Evolutionary conservation across 2,888 invertebrate genomes (phyloP).

Genomic region (Zygothrica quintamaculata): DNA sequence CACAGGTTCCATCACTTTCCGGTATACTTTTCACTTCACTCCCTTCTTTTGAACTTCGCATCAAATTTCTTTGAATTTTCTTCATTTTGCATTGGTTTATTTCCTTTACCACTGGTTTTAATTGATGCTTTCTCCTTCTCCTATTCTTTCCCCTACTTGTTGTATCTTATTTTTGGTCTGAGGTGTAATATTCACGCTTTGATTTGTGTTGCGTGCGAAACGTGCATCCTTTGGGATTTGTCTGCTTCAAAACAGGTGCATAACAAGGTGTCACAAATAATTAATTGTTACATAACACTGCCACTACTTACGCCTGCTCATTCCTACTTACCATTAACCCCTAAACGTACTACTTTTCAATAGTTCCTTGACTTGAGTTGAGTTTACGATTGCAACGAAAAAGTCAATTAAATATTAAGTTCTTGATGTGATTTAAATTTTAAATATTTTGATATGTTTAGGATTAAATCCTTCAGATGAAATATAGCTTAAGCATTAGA

Average conservation of each 20-base stretch:
- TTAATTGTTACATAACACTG: constrained; percentile 51
- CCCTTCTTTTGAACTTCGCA: background rate
- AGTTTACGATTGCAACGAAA: constrained; percentile 23
- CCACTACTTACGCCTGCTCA: background rate
- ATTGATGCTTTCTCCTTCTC: constrained; percentile 27
- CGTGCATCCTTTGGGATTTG: constrained; percentile 33
- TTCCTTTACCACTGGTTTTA: constrained; percentile 23
- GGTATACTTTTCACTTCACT: constrained; percentile 12
- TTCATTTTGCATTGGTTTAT: background rate
- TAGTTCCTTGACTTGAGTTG: constrained; percentile 5
- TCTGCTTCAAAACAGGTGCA: constrained; percentile 13
- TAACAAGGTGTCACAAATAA: constrained; percentile 39
- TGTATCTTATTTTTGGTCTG: background rate
- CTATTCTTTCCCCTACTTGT: background rate
- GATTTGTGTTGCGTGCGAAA: constrained; percentile 43
- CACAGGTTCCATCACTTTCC: constrained; percentile 14
- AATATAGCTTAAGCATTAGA: no score
- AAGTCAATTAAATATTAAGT: constrained; percentile 59
- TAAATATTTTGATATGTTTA: constrained; percentile 55
- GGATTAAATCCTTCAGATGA: constrained; percentile 38
- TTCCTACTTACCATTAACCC: background rate
- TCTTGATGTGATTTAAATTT: constrained; percentile 49
- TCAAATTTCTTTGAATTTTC: background rate
- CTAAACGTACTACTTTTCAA: background rate
- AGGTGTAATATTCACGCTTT: constrained; percentile 29